phyloP scores from a whole-genome alignment of 2,113 vertebrate genomes.

The Pseudorectes ferrugineus region DNA sequence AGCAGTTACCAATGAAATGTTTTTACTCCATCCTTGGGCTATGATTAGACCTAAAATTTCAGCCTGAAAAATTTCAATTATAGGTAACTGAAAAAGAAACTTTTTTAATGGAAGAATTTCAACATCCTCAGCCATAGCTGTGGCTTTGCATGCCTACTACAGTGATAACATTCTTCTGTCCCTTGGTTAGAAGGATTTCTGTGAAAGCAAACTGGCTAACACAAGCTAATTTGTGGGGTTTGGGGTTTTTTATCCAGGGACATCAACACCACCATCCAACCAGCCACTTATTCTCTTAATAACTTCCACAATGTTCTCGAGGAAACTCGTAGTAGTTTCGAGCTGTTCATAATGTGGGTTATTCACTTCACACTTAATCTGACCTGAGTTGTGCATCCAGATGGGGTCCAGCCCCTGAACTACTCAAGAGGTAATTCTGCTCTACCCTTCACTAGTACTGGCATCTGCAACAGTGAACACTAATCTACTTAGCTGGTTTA shows the following conservation, averaged over 20 bases:
- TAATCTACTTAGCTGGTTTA: background rate
- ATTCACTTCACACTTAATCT: background rate
- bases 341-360: accelerated
- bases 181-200: background rate
- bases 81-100: conserved; percentile 5
- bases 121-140: background rate
- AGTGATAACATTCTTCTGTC: background rate
- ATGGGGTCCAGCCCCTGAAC: background rate
- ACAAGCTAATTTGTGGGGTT: background rate
- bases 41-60: conserved; percentile 45
- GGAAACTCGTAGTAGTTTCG: background rate
- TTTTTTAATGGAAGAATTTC: conserved; percentile 12
- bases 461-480: background rate
- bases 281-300: background rate
- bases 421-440: background rate
- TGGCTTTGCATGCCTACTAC: background rate
- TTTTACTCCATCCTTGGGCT: conserved; percentile 42
- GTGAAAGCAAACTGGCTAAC: background rate
- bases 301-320: background rate
- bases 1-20: conserved; percentile 15
- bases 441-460: background rate
- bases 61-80: conserved; percentile 46
- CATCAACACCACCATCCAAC: background rate
- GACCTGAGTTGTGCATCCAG: background rate
- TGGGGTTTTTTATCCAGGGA: background rate